These are phyloP conservation scores for Hemithea aestivaria DNA, from an alignment of 2,888 invertebrate species.

Conservation along the genomic window DNA sequence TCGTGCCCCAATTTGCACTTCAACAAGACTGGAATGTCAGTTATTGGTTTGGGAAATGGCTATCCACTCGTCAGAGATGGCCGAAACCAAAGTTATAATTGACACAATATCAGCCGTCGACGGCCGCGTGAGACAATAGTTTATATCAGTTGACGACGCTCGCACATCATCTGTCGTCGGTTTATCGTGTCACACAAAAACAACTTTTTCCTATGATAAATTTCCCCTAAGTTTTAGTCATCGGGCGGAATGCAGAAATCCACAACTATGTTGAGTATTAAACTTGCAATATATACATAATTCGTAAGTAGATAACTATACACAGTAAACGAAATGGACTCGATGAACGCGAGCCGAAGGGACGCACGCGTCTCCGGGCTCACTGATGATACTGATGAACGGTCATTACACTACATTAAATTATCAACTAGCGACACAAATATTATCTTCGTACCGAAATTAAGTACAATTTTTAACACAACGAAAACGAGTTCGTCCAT, in stretches of 20 bases:
- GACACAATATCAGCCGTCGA: conserved; percentile 48
- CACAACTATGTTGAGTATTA: conserved; percentile 79
- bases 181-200: conserved; percentile 53
- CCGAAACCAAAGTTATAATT: conserved; percentile 41
- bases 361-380: conserved; percentile 46
- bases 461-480: conserved; percentile 59
- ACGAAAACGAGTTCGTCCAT: conserved; percentile 46
- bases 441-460: conserved; percentile 53
- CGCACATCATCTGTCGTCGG: conserved; percentile 48
- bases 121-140: conserved; percentile 10
- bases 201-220: conserved; percentile 55
- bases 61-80: conserved; percentile 49
- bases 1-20: conserved; percentile 58
- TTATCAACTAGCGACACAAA: conserved; percentile 70
- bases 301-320: conserved; percentile 74
- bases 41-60: conserved; percentile 67
- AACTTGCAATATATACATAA: conserved; percentile 76
- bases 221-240: conserved; percentile 75
- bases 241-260: conserved; percentile 80
- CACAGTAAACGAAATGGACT: conserved; percentile 66
- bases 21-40: conserved; percentile 78
- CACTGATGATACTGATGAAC: conserved; percentile 53
- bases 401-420: conserved; percentile 42
- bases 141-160: conserved; percentile 38
- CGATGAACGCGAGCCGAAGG: conserved; percentile 59